phyloP scores from a whole-genome alignment of 2,888 invertebrate species.

The Entomobrya proxima region DNA sequence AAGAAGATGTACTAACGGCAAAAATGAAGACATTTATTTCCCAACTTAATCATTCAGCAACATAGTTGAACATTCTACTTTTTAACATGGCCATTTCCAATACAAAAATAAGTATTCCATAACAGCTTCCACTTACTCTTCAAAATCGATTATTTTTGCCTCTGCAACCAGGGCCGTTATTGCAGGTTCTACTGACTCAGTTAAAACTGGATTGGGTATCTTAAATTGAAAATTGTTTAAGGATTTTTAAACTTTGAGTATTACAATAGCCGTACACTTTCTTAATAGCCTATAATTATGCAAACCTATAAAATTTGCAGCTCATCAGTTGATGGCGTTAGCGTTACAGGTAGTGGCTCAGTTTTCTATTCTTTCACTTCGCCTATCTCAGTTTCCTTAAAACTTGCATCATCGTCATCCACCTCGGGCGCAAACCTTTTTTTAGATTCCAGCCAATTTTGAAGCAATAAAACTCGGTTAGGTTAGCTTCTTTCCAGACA shows the following conservation, averaged over 20 bases:
- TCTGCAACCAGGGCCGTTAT: background rate
- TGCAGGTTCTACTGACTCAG: background rate
- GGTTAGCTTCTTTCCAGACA: slow-evolving; percentile 4
- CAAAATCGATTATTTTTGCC: background rate
- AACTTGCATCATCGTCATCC: background rate
- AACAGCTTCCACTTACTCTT: background rate
- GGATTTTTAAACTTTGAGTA: background rate
- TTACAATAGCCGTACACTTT: too few species aligned
- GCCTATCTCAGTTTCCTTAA: background rate
- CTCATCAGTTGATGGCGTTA: background rate
- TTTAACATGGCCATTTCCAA: background rate
- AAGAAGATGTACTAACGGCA: too few species aligned
- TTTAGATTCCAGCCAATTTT: background rate
- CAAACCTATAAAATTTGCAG: too few species aligned
- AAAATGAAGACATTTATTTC: too few species aligned
- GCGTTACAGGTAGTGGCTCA: background rate
- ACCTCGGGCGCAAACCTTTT: slow-evolving; percentile 8
- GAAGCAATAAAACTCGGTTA: slow-evolving; percentile 41
- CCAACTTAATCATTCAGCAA: too few species aligned
- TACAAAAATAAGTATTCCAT: background rate
- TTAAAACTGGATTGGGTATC: background rate
- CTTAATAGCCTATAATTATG: too few species aligned
- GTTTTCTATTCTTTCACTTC: background rate
- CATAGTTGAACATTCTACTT: too few species aligned
- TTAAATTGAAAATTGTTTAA: background rate